phyloP scores from a whole-genome alignment of 2,888 invertebrate genomes.

The Chalcis sispes region DNA sequence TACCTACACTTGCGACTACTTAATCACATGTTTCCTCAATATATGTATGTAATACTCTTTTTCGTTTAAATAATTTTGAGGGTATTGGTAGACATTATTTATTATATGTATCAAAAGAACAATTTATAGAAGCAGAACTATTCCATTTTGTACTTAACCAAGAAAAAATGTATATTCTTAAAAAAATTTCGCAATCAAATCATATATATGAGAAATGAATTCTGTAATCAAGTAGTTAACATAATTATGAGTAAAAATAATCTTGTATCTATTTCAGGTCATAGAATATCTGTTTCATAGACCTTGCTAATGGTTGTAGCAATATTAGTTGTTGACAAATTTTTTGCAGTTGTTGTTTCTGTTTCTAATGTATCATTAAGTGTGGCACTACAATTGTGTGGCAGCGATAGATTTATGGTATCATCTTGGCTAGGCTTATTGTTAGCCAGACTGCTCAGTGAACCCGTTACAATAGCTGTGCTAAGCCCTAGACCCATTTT shows the following conservation, averaged over 20 bases:
- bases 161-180: too few species aligned
- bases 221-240: too few species aligned
- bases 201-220: too few species aligned
- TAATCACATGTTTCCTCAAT: too few species aligned
- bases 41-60: too few species aligned
- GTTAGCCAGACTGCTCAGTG: constrained; percentile 80
- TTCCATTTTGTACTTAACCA: too few species aligned
- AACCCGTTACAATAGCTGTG: constrained; percentile 80
- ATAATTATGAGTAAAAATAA: neutral
- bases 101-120: too few species aligned
- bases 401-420: constrained; percentile 60
- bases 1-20: too few species aligned
- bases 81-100: too few species aligned
- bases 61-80: too few species aligned
- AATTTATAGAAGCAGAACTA: too few species aligned
- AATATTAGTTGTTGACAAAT: neutral
- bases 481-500: constrained; percentile 86
- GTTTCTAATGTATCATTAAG: constrained; percentile 39
- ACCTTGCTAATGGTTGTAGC: constrained; percentile 84
- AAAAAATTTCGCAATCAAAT: too few species aligned
- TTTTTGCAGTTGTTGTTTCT: neutral
- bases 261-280: constrained; percentile 76
- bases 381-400: constrained; percentile 11
- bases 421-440: constrained; percentile 64
- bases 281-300: constrained; percentile 96